Percentiles rank a stretch among this genome's conserved stretches.
Evolutionary conservation across 2,797 vertebrate species (phyloP).

Genomic region (Octomys mimax): DNA sequence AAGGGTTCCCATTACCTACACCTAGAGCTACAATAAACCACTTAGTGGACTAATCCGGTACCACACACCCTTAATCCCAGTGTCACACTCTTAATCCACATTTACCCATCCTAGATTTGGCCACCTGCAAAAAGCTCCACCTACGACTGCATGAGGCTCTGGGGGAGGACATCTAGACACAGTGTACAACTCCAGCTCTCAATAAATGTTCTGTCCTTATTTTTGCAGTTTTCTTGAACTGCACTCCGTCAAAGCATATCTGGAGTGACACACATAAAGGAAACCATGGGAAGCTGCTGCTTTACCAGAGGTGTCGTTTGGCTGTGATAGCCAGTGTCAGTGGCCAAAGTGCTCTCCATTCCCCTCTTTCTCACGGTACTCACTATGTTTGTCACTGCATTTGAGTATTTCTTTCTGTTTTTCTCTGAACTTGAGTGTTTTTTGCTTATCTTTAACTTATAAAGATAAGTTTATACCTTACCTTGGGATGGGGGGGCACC

Average conservation of each 20-base stretch:
- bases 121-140: not conserved
- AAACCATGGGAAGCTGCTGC: not conserved
- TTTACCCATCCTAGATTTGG: not conserved
- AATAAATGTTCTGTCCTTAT: not conserved
- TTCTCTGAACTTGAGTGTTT: not conserved
- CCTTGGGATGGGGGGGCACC: not conserved
- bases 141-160: not conserved
- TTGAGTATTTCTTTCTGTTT: not conserved
- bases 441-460: conserved; percentile 29
- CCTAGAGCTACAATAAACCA: not conserved
- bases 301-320: not conserved
- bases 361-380: not conserved
- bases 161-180: not conserved
- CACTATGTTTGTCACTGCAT: not conserved
- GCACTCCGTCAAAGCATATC: not conserved
- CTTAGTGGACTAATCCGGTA: not conserved
- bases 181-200: not conserved
- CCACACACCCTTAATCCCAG: not conserved
- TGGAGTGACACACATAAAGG: not conserved
- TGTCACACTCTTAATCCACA: not conserved
- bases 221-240: not conserved
- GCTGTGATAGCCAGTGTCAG: not conserved
- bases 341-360: not conserved
- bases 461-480: not conserved
- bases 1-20: not conserved